Percentiles rank a stretch among this genome's conserved stretches.
Evolutionary conservation across 1,140 invertebrate genomes (phyloP).

Genomic region (Lanistes nyassanus): DNA sequence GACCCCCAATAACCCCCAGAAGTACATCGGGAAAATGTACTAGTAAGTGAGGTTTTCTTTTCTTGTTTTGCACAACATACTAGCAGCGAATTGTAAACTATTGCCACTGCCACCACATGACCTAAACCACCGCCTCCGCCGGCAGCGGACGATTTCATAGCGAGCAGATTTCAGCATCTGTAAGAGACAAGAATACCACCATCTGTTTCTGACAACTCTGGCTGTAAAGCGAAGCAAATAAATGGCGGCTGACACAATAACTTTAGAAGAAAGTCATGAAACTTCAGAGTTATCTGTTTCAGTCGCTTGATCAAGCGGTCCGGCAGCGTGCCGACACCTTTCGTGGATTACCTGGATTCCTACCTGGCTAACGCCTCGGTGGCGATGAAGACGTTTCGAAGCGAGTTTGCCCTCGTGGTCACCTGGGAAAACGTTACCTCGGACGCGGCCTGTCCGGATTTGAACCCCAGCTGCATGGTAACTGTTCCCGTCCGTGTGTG

Average conservation of each 20-base stretch:
- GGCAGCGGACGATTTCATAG: too few species aligned
- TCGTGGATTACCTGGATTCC: background rate
- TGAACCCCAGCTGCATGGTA: background rate
- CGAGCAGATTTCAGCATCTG: too few species aligned
- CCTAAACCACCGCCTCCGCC: background rate
- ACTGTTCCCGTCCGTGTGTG: background rate
- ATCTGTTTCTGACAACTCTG: too few species aligned
- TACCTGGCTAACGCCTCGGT: slow-evolving; percentile 1
- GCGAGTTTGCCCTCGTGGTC: slow-evolving; percentile 25
- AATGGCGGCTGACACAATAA: background rate
- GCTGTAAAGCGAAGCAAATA: too few species aligned
- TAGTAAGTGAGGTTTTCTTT: slow-evolving; percentile 20
- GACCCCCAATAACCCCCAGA: background rate
- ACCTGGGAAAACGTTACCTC: slow-evolving; percentile 41
- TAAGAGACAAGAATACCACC: too few species aligned
- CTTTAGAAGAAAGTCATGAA: slow-evolving; percentile 1
- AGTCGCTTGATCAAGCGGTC: too few species aligned
- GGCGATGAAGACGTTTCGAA: slow-evolving; percentile 6
- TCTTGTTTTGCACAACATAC: slow-evolving; percentile 11
- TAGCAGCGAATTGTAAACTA: slow-evolving; percentile 20
- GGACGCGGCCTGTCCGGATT: background rate
- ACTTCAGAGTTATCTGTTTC: too few species aligned
- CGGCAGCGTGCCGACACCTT: too few species aligned
- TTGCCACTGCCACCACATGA: background rate
- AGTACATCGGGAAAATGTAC: slow-evolving; percentile 27